These are phyloP conservation scores for Folsomia manolachei DNA, from an alignment of 2,888 invertebrate species.

Conservation along the genomic window DNA sequence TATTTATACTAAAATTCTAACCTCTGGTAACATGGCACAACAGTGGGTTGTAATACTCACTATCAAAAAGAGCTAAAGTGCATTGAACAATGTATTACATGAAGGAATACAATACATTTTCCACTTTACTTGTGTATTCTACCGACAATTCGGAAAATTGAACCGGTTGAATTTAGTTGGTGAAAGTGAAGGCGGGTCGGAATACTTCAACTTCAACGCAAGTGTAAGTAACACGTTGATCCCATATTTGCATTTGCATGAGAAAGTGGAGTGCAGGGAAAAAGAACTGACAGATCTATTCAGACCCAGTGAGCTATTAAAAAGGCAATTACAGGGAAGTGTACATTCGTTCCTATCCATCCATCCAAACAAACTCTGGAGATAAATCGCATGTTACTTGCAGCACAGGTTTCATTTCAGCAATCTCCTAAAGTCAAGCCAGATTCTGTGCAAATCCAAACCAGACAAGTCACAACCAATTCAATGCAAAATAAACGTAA, in stretches of 20 bases:
- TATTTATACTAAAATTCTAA: no score
- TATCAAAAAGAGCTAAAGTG: no score
- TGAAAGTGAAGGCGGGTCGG: not conserved
- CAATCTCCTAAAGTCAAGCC: no score
- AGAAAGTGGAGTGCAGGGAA: not conserved
- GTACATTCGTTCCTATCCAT: not conserved
- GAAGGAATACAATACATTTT: no score
- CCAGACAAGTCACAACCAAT: not conserved
- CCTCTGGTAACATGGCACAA: no score
- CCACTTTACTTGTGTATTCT: no score
- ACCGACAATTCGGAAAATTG: no score
- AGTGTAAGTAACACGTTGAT: constrained; percentile 4
- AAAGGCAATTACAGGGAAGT: constrained; percentile 14
- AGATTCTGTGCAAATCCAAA: not conserved
- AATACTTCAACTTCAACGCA: no score
- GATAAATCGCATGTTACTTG: not conserved
- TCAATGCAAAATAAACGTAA: not conserved
- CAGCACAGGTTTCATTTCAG: not conserved
- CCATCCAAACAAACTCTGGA: not conserved
- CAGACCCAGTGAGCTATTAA: constrained; percentile 16
- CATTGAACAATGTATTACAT: no score
- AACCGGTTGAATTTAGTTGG: no score
- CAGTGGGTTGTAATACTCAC: no score
- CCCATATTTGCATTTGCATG: constrained; percentile 13
- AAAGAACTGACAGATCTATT: constrained; percentile 3